Evolutionary conservation across 2,113 vertebrate species (phyloP).

Genomic region (Pluvialis apricaria): DNA sequence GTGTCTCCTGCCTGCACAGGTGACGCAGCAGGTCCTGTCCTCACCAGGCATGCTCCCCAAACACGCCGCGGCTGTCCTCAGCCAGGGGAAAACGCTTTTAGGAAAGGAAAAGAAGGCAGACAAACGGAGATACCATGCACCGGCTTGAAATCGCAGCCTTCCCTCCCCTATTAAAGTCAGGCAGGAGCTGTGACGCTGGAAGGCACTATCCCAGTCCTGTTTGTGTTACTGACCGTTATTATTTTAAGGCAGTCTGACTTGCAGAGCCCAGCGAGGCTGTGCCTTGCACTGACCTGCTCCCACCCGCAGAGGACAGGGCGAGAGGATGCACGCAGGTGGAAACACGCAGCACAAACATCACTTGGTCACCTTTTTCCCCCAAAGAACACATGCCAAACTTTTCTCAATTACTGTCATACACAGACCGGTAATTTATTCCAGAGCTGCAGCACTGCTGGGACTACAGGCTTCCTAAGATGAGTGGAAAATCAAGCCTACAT

Average conservation of each 20-base stretch:
- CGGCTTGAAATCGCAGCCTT: neutral
- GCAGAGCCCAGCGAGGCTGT: neutral
- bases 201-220: neutral
- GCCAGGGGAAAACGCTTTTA: neutral
- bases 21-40: neutral
- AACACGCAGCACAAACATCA: rapidly evolving
- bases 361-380: too few species aligned
- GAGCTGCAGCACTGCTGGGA: neutral
- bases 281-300: neutral
- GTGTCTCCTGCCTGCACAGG: neutral
- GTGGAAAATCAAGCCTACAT: too few species aligned
- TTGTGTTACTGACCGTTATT: rapidly evolving
- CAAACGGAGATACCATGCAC: neutral
- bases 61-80: rapidly evolving
- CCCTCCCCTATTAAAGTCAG: rapidly evolving
- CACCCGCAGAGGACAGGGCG: rapidly evolving
- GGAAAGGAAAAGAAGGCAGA: neutral
- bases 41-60: neutral
- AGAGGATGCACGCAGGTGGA: neutral
- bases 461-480: neutral
- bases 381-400: neutral
- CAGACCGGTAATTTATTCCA: neutral
- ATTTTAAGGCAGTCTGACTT: neutral
- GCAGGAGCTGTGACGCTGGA: neutral
- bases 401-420: neutral